A percentile compares a stretch with the other conserved stretches of the same genome.
Evolutionary conservation across 1,140 invertebrate genomes (phyloP).

Genomic region (Bathynomus jamesi): DNA sequence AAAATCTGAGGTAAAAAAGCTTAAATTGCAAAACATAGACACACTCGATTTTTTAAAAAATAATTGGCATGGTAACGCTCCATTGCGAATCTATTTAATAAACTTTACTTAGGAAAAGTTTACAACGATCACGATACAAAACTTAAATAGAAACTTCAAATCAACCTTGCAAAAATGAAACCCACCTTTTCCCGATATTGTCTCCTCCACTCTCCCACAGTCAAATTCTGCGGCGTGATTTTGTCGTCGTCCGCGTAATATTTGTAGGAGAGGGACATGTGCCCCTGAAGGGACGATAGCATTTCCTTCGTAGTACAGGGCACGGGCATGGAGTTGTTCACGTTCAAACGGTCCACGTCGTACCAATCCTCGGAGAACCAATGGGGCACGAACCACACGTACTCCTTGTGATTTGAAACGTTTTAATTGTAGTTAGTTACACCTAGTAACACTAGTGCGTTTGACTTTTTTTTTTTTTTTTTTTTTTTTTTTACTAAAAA

Average conservation of each 20-base stretch:
- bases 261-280: conserved; percentile 62
- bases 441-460: not conserved
- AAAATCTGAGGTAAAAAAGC: no score
- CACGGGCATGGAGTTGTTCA: not conserved
- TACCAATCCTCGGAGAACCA: conserved; percentile 58
- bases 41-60: no score
- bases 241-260: conserved; percentile 55
- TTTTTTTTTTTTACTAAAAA: not conserved
- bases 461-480: not conserved
- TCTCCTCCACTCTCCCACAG: conserved; percentile 42
- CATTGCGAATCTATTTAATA: no score
- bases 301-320: conserved; percentile 22
- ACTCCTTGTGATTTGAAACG: conserved; percentile 46
- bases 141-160: no score
- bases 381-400: conserved; percentile 72
- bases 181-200: conserved; percentile 22
- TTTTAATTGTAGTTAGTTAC: not conserved
- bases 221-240: conserved; percentile 55
- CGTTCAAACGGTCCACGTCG: conserved; percentile 48
- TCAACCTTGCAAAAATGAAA: no score
- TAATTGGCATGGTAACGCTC: no score
- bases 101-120: no score
- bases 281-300: conserved; percentile 60
- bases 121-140: no score
- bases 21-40: no score